phyloP scores from a whole-genome alignment of 2,113 vertebrate species.

The Redunca redunca region DNA sequence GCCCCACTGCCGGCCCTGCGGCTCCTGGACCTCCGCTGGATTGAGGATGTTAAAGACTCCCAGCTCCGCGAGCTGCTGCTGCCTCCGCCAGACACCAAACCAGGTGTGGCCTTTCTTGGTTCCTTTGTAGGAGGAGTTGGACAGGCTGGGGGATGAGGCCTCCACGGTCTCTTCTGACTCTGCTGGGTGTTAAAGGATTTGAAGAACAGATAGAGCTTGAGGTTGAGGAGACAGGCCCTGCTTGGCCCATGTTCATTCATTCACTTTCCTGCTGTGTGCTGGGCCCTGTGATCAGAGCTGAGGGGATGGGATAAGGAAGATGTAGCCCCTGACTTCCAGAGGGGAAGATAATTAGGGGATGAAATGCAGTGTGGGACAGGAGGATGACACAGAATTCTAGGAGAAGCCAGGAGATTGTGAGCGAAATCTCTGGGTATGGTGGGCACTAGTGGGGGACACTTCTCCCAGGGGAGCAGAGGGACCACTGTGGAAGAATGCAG shows the following conservation, averaged over 20 bases:
- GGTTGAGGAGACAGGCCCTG: not conserved
- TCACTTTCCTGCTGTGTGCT: not conserved
- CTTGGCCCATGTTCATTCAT: not conserved
- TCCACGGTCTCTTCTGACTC: not conserved
- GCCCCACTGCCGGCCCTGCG: slow-evolving; percentile 88
- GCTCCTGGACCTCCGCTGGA: slow-evolving; percentile 90
- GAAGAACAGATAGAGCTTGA: not conserved
- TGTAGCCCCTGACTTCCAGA: not conserved
- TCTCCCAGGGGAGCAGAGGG: not conserved
- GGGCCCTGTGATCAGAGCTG: not conserved
- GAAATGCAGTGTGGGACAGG: not conserved
- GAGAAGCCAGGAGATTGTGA: not conserved
- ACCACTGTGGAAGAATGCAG: not conserved
- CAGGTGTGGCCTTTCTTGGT: slow-evolving; percentile 77
- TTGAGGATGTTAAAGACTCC: slow-evolving; percentile 92
- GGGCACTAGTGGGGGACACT: not conserved
- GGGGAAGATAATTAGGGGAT: not conserved
- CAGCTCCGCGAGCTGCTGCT: slow-evolving; percentile 91
- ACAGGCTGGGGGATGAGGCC: not conserved
- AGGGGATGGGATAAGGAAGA: not conserved
- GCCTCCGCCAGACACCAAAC: slow-evolving; percentile 85
- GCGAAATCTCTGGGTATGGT: not conserved
- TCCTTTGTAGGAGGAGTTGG: not conserved
- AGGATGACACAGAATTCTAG: not conserved
- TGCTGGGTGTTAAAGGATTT: not conserved